Base-by-base conservation (phyloP, 2,113 vertebrate genomes). In the Saccopteryx bilineata region DNA sequence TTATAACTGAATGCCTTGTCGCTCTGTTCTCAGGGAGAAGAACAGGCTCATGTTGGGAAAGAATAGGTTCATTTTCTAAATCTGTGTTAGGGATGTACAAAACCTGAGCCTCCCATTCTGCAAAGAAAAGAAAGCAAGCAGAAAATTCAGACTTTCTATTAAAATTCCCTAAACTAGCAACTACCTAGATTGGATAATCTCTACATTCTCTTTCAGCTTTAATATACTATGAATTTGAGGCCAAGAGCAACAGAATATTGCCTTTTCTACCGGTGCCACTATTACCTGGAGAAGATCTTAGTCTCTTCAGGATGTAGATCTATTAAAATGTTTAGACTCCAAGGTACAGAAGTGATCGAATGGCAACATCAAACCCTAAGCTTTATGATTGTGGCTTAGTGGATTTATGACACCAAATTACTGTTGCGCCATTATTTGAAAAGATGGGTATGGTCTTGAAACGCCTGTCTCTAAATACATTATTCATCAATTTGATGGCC, bases 391-490 rank as follows among this genome's bases (percentile, higher is more conserved):
- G 14, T 82, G 90, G 79, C 13, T 48, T 86, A 80, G 26, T 26
- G 19, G 78, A 93, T 96, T 97, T 93, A 61, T 94, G 46, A 79
- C 2, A 84, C 48, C 65, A 93, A 91, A 7, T 39, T 92, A 7
- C 61, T 72, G 23, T 69, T 86, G 60, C 19, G 90, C 76, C 7
- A 56, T 96, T 91, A 84, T 50, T 90, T 81, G 96, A 69, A 71
- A 96, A 96, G 39, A 9, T 5, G 24, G 15, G 26, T 58, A n/a
- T 81, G 31, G 75, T 94, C 82, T 61, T 90, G 8, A 5, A 91
- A 86, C 96, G 33, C 28, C 76, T 91, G 2, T n/a, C 83, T 94
- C 68, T 96, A 87, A 97, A 96, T 61, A 58, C 14, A 86, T 92
- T 89, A n/a, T 31, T 97, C 68, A 10, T 91, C 13, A 80, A 92